These are phyloP conservation scores for Peucedramus taeniatus DNA, from an alignment of 2,113 vertebrate genomes.

Conservation along the genomic window DNA sequence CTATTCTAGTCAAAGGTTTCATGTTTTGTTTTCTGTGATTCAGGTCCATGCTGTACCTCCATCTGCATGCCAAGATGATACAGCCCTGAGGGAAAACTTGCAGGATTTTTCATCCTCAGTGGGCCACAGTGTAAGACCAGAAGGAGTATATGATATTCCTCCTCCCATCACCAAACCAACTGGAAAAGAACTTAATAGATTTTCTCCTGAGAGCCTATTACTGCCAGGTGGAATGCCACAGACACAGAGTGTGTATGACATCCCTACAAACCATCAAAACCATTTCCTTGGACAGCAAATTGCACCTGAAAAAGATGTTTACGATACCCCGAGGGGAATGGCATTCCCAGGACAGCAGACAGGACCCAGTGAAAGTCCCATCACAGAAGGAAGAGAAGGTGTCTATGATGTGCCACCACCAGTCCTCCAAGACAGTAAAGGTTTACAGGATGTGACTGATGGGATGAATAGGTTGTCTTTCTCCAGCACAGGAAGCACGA, in stretches of 20 bases:
- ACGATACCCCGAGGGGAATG: conserved; percentile 85
- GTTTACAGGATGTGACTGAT: conserved; percentile 79
- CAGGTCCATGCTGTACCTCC: conserved; percentile 84
- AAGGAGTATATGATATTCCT: conserved; percentile 91
- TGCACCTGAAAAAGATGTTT: conserved; percentile 78
- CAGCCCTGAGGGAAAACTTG: conserved; percentile 74
- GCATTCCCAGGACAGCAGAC: conserved; percentile 68
- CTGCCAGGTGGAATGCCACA: conserved; percentile 28
- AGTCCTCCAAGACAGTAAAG: conserved; percentile 70
- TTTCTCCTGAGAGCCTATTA: conserved; percentile 70
- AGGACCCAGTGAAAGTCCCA: conserved; percentile 48
- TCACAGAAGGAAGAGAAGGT: conserved; percentile 70
- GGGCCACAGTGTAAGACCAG: conserved; percentile 61
- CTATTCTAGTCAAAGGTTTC: background rate
- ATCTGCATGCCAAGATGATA: conserved; percentile 67
- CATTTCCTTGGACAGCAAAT: conserved; percentile 58
- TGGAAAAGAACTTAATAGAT: conserved; percentile 70
- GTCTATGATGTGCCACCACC: conserved; percentile 85
- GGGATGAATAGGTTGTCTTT: conserved; percentile 91
- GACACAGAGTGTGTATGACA: conserved; percentile 77
- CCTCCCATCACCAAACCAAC: conserved; percentile 75
- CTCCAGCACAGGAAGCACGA: conserved; percentile 91
- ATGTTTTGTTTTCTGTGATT: background rate
- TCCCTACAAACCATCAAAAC: conserved; percentile 66
- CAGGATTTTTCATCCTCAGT: conserved; percentile 85